Percentiles rank a stretch among this genome's conserved stretches.
Conservation (phyloP, 2,113 vertebrate genomes). For the Podilymbus podiceps region DNA sequence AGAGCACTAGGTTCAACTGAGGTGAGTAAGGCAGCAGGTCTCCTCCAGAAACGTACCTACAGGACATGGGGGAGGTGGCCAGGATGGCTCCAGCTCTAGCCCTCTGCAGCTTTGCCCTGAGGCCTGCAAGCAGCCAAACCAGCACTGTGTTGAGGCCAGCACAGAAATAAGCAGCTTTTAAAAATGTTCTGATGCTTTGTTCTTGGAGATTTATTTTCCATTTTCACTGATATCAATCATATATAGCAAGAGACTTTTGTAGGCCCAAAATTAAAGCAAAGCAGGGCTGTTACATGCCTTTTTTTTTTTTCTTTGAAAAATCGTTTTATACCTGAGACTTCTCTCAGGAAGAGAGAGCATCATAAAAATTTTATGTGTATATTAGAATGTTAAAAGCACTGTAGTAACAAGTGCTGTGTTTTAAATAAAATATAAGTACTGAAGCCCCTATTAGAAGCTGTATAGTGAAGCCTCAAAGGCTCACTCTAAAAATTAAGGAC, state of each 20-base stretch:
- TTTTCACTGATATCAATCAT: not conserved
- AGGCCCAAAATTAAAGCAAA: not conserved
- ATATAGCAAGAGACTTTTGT: not conserved
- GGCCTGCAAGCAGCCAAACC: not conserved
- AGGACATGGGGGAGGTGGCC: too few species aligned
- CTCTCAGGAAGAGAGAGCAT: not conserved
- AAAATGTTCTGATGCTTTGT: not conserved
- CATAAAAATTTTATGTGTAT: slow-evolving; percentile 9
- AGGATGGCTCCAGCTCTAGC: not conserved
- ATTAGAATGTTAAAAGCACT: slow-evolving; percentile 37
- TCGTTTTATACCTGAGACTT: not conserved
- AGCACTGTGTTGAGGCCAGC: not conserved
- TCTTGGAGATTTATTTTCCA: not conserved
- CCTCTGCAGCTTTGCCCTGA: not conserved
- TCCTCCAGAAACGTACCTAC: not conserved
- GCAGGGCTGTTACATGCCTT: not conserved
- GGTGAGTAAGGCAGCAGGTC: not conserved
- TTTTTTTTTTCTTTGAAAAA: not conserved
- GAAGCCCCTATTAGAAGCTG: not conserved
- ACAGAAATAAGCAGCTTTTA: not conserved
- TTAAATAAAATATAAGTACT: slow-evolving; percentile 30
- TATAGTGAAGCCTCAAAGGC: not conserved
- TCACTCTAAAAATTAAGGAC: slow-evolving; percentile 5
- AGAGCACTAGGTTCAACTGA: not conserved
- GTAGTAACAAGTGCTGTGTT: slow-evolving; percentile 10